Evolutionary conservation across 2,797 vertebrate species (phyloP).

Genomic region (Orientallactaga sibirica): DNA sequence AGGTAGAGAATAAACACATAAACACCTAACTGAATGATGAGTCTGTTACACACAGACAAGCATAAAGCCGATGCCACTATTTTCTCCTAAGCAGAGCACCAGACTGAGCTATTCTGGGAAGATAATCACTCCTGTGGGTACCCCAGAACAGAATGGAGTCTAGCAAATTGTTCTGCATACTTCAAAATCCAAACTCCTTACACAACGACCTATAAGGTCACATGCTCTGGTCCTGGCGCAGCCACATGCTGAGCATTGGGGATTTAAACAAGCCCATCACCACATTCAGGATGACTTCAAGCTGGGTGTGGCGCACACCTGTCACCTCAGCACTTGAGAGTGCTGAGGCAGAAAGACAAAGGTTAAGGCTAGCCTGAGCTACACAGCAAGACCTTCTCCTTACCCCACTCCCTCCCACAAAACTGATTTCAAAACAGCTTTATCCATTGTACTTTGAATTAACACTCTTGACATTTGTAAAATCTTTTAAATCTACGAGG

Average conservation of each 20-base stretch:
- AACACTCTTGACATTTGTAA: conserved; percentile 19
- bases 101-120: background rate
- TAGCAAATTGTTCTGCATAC: background rate
- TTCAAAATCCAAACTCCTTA: conserved; percentile 40
- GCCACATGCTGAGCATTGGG: background rate
- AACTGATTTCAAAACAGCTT: conserved; percentile 5
- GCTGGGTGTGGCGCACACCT: background rate
- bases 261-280: background rate
- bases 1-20: background rate
- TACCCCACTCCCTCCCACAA: background rate
- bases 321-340: background rate
- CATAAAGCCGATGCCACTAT: background rate
- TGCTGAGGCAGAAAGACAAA: background rate
- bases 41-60: background rate
- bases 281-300: background rate
- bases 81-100: background rate
- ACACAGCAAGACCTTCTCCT: background rate
- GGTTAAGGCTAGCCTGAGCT: background rate
- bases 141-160: background rate
- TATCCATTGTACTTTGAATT: background rate
- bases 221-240: background rate
- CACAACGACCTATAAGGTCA: background rate
- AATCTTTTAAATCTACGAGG: conserved; percentile 19
- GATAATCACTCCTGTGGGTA: background rate
- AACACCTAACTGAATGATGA: background rate